phyloP scores from a whole-genome alignment of 2,797 vertebrate species.

The Loriculus beryllinus region DNA sequence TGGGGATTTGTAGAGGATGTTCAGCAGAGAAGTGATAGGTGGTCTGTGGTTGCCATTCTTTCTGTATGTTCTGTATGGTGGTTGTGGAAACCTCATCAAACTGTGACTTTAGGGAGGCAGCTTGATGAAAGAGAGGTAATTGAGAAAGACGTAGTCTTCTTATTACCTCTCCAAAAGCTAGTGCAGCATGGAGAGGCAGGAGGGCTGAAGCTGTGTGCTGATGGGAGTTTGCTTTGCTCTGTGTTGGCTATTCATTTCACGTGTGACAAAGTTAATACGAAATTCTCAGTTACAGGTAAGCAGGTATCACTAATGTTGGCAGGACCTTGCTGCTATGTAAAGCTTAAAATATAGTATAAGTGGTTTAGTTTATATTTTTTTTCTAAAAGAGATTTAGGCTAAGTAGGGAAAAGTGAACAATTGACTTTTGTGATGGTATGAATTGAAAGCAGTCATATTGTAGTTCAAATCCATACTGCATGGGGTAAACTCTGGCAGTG shows the following conservation, averaged over 20 bases:
- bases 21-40: background rate
- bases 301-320: background rate
- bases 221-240: background rate
- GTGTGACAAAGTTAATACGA: background rate
- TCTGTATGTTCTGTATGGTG: background rate
- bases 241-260: background rate
- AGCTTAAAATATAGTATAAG: background rate
- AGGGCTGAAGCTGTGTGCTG: background rate
- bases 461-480: background rate
- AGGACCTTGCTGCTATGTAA: background rate
- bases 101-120: background rate
- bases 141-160: background rate
- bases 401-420: background rate
- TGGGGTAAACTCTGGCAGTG: background rate
- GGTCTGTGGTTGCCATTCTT: background rate
- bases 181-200: background rate
- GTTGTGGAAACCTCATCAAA: background rate
- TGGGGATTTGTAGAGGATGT: background rate
- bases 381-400: background rate
- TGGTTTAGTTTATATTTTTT: background rate
- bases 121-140: background rate
- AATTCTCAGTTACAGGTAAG: background rate
- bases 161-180: background rate
- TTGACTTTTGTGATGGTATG: background rate
- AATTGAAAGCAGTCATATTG: background rate